Conservation (phyloP, 2,113 vertebrate species). For the Oryzias woworae region DNA sequence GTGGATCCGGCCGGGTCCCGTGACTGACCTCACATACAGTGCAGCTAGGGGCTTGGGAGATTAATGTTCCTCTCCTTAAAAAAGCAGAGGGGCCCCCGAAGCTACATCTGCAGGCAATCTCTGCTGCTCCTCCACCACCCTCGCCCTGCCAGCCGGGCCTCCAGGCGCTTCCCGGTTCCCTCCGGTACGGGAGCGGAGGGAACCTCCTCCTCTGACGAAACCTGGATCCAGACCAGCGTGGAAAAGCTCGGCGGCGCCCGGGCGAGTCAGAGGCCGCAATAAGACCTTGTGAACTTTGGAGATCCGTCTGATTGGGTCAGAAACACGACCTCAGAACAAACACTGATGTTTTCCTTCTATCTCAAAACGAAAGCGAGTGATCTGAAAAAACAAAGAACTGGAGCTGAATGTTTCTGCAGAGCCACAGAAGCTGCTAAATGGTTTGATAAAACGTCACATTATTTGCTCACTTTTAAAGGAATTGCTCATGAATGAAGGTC, state of each 20-base stretch:
- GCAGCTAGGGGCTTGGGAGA: constrained; percentile 57
- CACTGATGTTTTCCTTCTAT: no score
- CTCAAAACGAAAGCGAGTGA: background rate
- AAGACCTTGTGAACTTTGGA: constrained; percentile 24
- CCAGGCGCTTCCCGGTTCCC: constrained; percentile 2
- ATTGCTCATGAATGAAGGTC: no score
- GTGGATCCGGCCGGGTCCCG: constrained; percentile 25
- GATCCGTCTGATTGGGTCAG: constrained; percentile 40
- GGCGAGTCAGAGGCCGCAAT: constrained; percentile 30
- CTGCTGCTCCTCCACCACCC: constrained; percentile 34
- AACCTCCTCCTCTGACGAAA: constrained; percentile 22
- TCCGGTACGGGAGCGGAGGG: constrained; percentile 16
- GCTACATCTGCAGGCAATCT: constrained; percentile 72
- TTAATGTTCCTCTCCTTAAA: constrained; percentile 66
- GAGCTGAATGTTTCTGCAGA: no score
- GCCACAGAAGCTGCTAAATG: no score
- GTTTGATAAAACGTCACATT: no score
- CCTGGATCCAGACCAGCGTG: constrained; percentile 9
- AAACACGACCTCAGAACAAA: constrained; percentile 3
- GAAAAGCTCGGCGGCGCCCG: constrained; percentile 30
- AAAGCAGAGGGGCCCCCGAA: constrained; percentile 55
- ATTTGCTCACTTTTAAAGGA: no score
- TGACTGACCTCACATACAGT: constrained; percentile 46
- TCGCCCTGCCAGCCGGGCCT: constrained; percentile 31
- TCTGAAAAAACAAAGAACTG: no score